Evolutionary conservation across 2,797 vertebrate genomes (phyloP), one percentile per base, ranked within the genome.

Genomic region (Oryzias sinensis): DNA sequence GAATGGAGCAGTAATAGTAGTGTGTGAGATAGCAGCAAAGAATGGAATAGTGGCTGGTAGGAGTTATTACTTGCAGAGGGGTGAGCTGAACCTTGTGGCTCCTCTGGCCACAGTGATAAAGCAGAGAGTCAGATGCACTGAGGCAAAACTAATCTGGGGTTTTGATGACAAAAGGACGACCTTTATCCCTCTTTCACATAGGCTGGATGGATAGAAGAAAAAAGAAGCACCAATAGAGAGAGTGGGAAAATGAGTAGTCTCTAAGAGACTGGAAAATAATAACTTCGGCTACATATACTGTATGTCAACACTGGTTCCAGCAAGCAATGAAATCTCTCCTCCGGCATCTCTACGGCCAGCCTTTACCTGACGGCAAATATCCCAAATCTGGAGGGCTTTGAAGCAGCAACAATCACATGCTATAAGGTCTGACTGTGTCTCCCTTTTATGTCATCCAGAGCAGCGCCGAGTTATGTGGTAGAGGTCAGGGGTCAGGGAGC

Each of bases 141-240:
- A 88, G 87, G 87, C 87, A 89, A 89, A 89, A 89, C 88, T 88
- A 91, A 91, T 91, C 87, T 90, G 83, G 82, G 87, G 86, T 87
- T 90, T 85, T 89, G 88, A 90, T 88, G 88, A 90, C 87, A 87
- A 87, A 89, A 85, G 79, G 72, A 85, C 79, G 81, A 90, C 89
- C 88, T 91, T 90, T 88, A 89, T 89, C 85, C 84, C 80, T 80
- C 86, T 88, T 88, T 83, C 87, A 81, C 79, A 86, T 71, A 56
- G 54, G 74, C 83, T 57, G 85, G 77, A 79, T 57, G 74, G 81
- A 79, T 65, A 67, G 79, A 82, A 60, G 40, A 49, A 60, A 52
- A 67, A 62, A 65, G 64, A 68, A 68, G 76, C 74, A 69, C 54
- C 72, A 71, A 77, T 68, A 71, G 72, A 75, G 67, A 68, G 70